Percentiles rank a stretch among this genome's conserved stretches.
Evolutionary conservation across 2,888 invertebrate genomes (phyloP).

Genomic region (Hypena proboscidalis): DNA sequence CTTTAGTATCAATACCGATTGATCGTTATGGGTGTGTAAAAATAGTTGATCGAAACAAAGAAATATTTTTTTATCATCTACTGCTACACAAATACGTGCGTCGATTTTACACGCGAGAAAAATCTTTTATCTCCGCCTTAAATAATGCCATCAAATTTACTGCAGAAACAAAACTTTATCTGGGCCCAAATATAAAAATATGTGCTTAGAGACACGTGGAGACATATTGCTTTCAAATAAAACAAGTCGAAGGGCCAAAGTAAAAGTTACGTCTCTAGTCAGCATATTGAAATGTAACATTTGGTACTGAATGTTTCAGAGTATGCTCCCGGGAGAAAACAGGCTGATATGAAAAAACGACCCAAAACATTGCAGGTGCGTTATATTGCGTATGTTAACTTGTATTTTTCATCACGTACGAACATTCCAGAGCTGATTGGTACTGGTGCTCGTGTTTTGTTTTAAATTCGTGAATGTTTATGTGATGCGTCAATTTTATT

Average conservation of each 20-base stretch:
- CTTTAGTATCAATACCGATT: too few relatives aligned
- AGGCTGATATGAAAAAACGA: constrained; percentile 48
- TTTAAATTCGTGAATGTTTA: background rate
- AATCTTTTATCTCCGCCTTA: constrained; percentile 2
- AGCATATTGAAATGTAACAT: constrained; percentile 80
- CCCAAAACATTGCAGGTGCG: constrained; percentile 42
- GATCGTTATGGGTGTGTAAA: too few relatives aligned
- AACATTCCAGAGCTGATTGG: constrained; percentile 16
- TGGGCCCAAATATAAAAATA: constrained; percentile 35
- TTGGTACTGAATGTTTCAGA: constrained; percentile 70
- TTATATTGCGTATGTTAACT: constrained; percentile 19
- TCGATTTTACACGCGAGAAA: too few relatives aligned
- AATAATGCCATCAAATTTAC: constrained; percentile 10
- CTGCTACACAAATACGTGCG: too few relatives aligned
- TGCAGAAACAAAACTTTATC: constrained; percentile 20
- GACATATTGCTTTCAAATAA: constrained; percentile 62
- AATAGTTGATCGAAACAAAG: too few relatives aligned
- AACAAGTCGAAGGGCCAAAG: constrained; percentile 57
- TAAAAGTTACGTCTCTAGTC: constrained; percentile 68
- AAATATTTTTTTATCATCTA: too few relatives aligned
- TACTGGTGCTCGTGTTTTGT: constrained; percentile 2
- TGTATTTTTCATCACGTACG: constrained; percentile 31
- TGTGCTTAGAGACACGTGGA: constrained; percentile 33
- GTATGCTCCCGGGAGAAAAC: constrained; percentile 53
- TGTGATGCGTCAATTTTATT: too few relatives aligned